These are phyloP conservation scores for Chrysolina americana DNA, from an alignment of 2,888 invertebrate species.

Conservation along the genomic window DNA sequence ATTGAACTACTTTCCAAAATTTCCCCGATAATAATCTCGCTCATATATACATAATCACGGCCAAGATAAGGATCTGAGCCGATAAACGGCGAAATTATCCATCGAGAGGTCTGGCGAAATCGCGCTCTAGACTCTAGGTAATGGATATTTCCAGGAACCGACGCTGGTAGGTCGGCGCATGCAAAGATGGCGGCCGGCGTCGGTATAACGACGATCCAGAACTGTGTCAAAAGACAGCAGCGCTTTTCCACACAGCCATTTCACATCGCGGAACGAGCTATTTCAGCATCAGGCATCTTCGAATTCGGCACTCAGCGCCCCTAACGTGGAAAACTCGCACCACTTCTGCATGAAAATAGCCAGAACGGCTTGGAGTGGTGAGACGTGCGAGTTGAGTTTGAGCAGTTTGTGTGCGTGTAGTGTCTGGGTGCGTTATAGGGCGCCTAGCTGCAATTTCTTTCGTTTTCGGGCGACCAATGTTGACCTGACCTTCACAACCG, in stretches of 20 bases:
- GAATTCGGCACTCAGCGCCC: slow-evolving; percentile 50
- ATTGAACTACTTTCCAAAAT: slow-evolving; percentile 5
- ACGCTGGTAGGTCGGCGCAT: slow-evolving; percentile 6
- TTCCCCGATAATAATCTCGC: neutral
- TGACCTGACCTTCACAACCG: slow-evolving; percentile 68
- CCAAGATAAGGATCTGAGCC: neutral
- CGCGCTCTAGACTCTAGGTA: neutral
- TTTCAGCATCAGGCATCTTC: slow-evolving; percentile 18
- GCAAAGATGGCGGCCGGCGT: slow-evolving; percentile 9
- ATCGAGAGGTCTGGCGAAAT: neutral
- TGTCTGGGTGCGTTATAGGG: slow-evolving; percentile 68
- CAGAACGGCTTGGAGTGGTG: slow-evolving; percentile 67
- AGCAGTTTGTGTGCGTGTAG: slow-evolving; percentile 62
- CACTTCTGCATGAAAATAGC: slow-evolving; percentile 56
- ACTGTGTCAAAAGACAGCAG: slow-evolving; percentile 12
- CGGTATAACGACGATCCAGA: slow-evolving; percentile 2
- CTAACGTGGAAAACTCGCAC: slow-evolving; percentile 49
- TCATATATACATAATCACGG: neutral
- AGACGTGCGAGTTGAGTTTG: slow-evolving; percentile 59
- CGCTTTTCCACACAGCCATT: slow-evolving; percentile 12
- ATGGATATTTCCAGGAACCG: neutral
- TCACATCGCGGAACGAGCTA: slow-evolving; percentile 17
- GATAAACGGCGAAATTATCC: slow-evolving; percentile 4
- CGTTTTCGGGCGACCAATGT: slow-evolving; percentile 67
- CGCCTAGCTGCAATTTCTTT: slow-evolving; percentile 64